phyloP scores from a whole-genome alignment of 37 sponge, comb jelly and placozoan genomes.

The Corticium candelabrum region DNA sequence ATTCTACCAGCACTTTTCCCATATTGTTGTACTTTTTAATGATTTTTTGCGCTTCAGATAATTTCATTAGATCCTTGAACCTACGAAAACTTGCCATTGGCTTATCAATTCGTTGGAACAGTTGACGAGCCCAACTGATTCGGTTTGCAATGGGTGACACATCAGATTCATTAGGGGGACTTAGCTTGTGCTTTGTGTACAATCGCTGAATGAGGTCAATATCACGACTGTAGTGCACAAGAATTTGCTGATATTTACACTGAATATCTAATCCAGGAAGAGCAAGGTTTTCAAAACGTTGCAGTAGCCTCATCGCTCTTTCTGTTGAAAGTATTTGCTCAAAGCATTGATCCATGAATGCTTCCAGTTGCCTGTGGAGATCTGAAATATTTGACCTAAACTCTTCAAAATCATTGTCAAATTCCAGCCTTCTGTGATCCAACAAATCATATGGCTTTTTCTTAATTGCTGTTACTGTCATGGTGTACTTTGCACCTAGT shows the following conservation, averaged over 20 bases:
- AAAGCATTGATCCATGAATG: slow-evolving; percentile 41
- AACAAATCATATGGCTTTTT: slow-evolving; percentile 86
- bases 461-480: slow-evolving; percentile 61
- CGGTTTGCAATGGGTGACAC: slow-evolving; percentile 89
- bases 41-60: slow-evolving; percentile 58
- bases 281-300: slow-evolving; percentile 54
- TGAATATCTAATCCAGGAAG: slow-evolving; percentile 57
- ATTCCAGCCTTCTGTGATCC: slow-evolving; percentile 77
- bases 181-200: slow-evolving; percentile 70
- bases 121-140: slow-evolving; percentile 91
- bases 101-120: slow-evolving; percentile 68
- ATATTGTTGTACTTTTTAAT: slow-evolving; percentile 89
- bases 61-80: slow-evolving; percentile 35
- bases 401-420: slow-evolving; percentile 87
- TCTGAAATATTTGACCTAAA: slow-evolving; percentile 36
- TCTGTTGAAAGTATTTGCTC: slow-evolving; percentile 25
- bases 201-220: slow-evolving; percentile 58
- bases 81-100: slow-evolving; percentile 43
- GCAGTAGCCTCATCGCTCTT: slow-evolving; percentile 29
- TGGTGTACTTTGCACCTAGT: slow-evolving; percentile 48
- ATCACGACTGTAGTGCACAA: slow-evolving; percentile 58
- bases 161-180: slow-evolving; percentile 84
- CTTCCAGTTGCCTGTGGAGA: slow-evolving; percentile 33
- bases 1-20: slow-evolving; percentile 84
- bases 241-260: slow-evolving; percentile 38